Evolutionary conservation across 2,113 vertebrate species (phyloP).

Genomic region (Gymnorhina tibicen): DNA sequence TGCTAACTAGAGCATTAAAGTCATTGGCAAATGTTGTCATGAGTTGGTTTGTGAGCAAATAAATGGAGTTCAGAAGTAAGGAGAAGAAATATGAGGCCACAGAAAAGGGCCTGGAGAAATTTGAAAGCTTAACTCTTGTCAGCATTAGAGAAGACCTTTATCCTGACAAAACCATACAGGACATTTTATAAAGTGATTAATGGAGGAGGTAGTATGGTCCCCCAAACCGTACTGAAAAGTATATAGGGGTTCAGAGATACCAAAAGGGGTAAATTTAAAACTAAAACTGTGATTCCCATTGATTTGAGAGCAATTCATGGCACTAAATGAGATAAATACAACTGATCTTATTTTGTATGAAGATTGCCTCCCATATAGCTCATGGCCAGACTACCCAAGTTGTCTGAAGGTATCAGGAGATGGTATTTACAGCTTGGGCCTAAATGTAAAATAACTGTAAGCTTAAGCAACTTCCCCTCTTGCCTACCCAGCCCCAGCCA

Average conservation of each 20-base stretch:
- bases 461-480: not conserved
- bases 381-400: not conserved
- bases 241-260: not conserved
- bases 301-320: not conserved
- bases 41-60: not conserved
- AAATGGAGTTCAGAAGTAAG: not conserved
- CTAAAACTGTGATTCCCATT: not conserved
- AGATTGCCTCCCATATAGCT: not conserved
- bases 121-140: not conserved
- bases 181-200: not conserved
- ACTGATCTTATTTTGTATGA: not conserved
- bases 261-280: not conserved
- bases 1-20: constrained; percentile 43
- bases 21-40: not conserved
- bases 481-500: not conserved
- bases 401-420: not conserved
- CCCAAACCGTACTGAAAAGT: not conserved
- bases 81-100: not conserved
- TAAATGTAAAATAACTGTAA: not conserved
- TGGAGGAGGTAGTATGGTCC: not conserved
- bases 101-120: not conserved
- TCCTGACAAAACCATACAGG: not conserved
- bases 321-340: not conserved
- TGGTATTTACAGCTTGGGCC: not conserved
- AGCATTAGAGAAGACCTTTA: not conserved